Evolutionary conservation across 2,888 invertebrate genomes (phyloP).

Genomic region (Ditula angustiorana): DNA sequence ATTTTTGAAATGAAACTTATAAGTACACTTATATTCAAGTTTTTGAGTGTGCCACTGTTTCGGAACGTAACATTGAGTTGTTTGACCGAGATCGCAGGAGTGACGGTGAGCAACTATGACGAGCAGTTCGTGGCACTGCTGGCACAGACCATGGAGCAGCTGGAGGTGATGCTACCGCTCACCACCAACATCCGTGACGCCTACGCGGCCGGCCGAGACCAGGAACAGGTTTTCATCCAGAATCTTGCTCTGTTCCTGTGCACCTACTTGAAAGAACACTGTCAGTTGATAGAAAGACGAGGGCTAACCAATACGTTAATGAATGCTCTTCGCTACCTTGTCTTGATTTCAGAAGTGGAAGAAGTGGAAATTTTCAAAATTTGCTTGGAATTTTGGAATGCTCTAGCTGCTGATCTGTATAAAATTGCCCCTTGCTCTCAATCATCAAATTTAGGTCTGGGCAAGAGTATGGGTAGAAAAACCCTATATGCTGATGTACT

Average conservation of each 20-base stretch:
- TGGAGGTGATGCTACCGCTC: conserved; percentile 96
- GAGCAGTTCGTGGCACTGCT: conserved; percentile 96
- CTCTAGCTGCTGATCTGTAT: conserved; percentile 96
- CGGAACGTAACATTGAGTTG: conserved; percentile 99
- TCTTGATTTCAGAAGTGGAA: conserved; percentile 98
- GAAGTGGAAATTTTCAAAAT: conserved; percentile 99
- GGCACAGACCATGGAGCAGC: conserved; percentile 95
- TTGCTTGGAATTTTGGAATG: conserved; percentile 99
- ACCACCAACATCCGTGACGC: conserved; percentile 97
- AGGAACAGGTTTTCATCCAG: conserved; percentile 99
- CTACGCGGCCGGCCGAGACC: conserved; percentile 96
- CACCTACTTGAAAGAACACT: conserved; percentile 98
- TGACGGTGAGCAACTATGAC: conserved; percentile 95
- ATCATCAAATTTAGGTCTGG: conserved; percentile 70
- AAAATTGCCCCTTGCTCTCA: conserved; percentile 91
- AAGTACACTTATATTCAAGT: conserved; percentile 97
- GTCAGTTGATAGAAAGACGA: conserved; percentile 93
- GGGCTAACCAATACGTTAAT: conserved; percentile 91
- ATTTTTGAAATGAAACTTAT: conserved; percentile 99
- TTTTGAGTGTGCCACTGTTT: conserved; percentile 98
- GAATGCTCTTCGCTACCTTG: conserved; percentile 94
- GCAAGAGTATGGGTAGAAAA: conserved; percentile 85
- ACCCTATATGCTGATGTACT: conserved; percentile 92
- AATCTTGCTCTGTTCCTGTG: conserved; percentile 98
- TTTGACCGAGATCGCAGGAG: conserved; percentile 98